Conservation (phyloP, 2,888 invertebrate genomes). For the Orthonevra nobilis region DNA sequence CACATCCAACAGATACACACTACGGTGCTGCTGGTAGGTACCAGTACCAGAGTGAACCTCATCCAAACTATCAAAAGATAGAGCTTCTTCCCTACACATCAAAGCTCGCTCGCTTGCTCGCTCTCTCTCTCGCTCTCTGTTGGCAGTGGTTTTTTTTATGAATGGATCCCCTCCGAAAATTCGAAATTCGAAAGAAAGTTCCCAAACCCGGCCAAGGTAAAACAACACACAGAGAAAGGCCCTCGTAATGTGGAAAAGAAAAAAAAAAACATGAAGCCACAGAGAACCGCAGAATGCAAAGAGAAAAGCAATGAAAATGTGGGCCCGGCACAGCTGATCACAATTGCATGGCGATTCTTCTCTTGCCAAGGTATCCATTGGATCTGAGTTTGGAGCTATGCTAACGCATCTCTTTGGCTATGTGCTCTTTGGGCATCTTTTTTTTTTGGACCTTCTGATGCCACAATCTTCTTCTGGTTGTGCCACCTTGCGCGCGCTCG, state of each 20-base stretch:
- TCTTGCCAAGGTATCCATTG: not conserved
- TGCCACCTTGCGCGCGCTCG: constrained; percentile 44
- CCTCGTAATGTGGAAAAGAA: too few relatives aligned
- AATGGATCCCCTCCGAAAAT: constrained; percentile 47
- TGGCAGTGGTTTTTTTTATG: constrained; percentile 62
- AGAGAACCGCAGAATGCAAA: constrained; percentile 5
- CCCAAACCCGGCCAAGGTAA: constrained; percentile 27
- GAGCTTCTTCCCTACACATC: constrained; percentile 22
- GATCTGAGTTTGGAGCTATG: too few relatives aligned
- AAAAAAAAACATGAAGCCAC: too few relatives aligned
- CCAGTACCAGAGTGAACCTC: constrained; percentile 24
- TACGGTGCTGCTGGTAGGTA: too few relatives aligned
- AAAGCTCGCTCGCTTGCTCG: constrained; percentile 29
- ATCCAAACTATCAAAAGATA: constrained; percentile 17
- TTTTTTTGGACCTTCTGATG: constrained; percentile 37
- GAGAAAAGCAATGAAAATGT: not conserved
- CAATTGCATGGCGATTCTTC: constrained; percentile 12
- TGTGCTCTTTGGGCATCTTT: constrained; percentile 19
- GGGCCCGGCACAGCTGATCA: constrained; percentile 48
- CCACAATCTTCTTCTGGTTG: constrained; percentile 51
- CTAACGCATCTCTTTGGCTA: constrained; percentile 27
- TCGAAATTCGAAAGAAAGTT: constrained; percentile 66
- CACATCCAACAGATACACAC: constrained; percentile 44
- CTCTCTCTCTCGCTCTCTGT: constrained; percentile 15
- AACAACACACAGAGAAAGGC: not conserved